Percentiles rank a stretch among this genome's conserved stretches.
Evolutionary conservation across 2,888 invertebrate species (phyloP).

Genomic region (Synergus gifuensis): DNA sequence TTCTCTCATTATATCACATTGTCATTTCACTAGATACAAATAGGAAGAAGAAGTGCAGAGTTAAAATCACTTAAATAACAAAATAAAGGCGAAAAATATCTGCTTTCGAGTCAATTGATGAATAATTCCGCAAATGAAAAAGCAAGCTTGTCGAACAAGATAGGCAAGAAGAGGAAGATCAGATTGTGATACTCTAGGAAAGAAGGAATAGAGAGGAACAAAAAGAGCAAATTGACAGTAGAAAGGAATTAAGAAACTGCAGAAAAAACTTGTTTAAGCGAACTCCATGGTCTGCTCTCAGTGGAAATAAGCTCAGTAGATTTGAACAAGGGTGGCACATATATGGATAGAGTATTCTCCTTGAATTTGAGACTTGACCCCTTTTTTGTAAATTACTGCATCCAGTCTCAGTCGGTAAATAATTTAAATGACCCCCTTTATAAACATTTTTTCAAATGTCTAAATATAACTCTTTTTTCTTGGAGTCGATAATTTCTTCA

Average conservation of each 20-base stretch:
- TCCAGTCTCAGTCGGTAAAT: not conserved
- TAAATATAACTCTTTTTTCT: too few relatives aligned
- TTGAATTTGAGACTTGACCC: conserved; percentile 12
- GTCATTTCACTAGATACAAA: not conserved
- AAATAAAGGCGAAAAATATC: too few relatives aligned
- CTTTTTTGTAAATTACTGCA: conserved; percentile 5
- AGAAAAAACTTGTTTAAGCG: conserved; percentile 21
- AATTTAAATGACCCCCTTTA: conserved; percentile 11
- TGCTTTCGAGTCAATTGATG: not conserved
- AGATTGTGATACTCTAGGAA: not conserved
- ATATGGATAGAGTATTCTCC: not conserved
- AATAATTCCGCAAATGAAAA: conserved; percentile 23
- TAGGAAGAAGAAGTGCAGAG: not conserved
- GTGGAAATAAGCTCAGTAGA: conserved; percentile 22
- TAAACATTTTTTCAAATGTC: too few relatives aligned
- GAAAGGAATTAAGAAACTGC: conserved; percentile 5
- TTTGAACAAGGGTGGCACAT: conserved; percentile 18
- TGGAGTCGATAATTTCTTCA: too few relatives aligned
- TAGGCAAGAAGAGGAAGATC: not conserved
- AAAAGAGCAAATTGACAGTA: conserved; percentile 26
- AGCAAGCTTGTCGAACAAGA: not conserved
- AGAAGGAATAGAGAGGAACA: not conserved
- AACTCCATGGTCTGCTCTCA: conserved; percentile 1
- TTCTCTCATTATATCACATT: conserved; percentile 15
- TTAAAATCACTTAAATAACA: not conserved